Base-by-base conservation (phyloP, 2,888 invertebrate genomes). In the Agriopis leucophaearia region DNA sequence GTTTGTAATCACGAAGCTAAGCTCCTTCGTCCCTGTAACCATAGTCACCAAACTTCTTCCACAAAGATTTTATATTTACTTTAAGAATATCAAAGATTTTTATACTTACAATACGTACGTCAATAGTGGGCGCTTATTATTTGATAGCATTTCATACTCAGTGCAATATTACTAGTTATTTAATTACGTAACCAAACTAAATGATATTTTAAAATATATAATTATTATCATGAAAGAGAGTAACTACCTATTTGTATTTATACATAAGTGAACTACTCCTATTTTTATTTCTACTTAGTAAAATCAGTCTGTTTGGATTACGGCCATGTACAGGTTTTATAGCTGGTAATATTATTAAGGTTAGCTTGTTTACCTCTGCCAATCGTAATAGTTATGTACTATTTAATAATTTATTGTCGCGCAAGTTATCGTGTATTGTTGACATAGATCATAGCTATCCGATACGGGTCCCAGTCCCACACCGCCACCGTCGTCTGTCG, bases 81-180 rank as follows among this genome's bases (percentile, higher is more conserved):
- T 84, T 91, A 91, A 91, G 88, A 87, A 69, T 69, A 69, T 56
- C 87, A 88, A 88, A 91, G 87, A 88, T 88, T 89, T 90, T 90
- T 89, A 88, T 90, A 87, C 83, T 80, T 87, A 86, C 85, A 84
- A 85, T 84, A 84, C 82, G 86, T 88, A 88, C 84, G 83, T 85
- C 82, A 88, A 84, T 83, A 80, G 93, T 92, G 94, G 93, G 94
- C 94, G 91, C 94, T 93, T 94, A 94, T 94, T 89, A 93, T 94
- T 94, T 94, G 87, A 92, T 93, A 91, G 91, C 90, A 91, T 92
- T 93, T 94, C 94, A 94, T 94, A 94, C 94, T 94, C 94, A 94
- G 94, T 94, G 94, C 94, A 94, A 94, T 94, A 94, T 94, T 94
- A 93, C 94, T 94, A 94, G 94, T 94, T 94, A 94, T 94, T 92